phyloP scores from a whole-genome alignment of 2,113 vertebrate species.

The Pedionomus torquatus region DNA sequence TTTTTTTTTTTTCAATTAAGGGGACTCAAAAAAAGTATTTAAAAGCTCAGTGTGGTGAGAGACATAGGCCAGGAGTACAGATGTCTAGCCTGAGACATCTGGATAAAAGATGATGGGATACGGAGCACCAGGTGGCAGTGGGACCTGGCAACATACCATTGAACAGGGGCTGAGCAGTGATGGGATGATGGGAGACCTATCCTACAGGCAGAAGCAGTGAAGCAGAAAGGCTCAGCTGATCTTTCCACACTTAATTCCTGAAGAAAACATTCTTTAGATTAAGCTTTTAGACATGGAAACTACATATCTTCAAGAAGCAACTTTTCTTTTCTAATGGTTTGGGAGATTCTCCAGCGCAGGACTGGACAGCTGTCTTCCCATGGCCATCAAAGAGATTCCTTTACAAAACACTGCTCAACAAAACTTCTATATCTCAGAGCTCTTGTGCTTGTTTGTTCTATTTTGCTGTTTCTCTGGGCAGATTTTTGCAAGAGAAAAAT shows the following conservation, averaged over 20 bases:
- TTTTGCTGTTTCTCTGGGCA: not conserved
- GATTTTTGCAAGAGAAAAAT: not conserved
- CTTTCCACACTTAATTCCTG: not conserved
- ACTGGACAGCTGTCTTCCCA: not conserved
- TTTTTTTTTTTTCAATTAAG: not conserved
- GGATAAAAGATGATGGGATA: not conserved
- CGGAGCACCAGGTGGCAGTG: not conserved
- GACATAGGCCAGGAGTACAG: not conserved
- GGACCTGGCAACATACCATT: not conserved
- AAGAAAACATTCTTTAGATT: not conserved
- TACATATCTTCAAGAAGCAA: not conserved
- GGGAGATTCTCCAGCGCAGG: not conserved
- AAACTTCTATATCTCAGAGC: not conserved
- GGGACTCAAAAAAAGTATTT: not conserved
- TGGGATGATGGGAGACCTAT: not conserved
- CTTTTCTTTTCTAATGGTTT: not conserved
- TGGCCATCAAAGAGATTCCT: not conserved
- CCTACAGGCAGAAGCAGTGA: not conserved
- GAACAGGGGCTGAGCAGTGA: not conserved
- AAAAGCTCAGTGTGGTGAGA: not conserved
- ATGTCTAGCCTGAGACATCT: not conserved
- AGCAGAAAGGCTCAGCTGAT: not conserved
- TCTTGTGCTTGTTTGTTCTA: not conserved
- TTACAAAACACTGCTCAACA: not conserved
- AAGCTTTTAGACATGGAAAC: not conserved